Evolutionary conservation across 1,140 invertebrate species (phyloP), one percentile per base, ranked within the genome.

Genomic region (Magallana angulata): DNA sequence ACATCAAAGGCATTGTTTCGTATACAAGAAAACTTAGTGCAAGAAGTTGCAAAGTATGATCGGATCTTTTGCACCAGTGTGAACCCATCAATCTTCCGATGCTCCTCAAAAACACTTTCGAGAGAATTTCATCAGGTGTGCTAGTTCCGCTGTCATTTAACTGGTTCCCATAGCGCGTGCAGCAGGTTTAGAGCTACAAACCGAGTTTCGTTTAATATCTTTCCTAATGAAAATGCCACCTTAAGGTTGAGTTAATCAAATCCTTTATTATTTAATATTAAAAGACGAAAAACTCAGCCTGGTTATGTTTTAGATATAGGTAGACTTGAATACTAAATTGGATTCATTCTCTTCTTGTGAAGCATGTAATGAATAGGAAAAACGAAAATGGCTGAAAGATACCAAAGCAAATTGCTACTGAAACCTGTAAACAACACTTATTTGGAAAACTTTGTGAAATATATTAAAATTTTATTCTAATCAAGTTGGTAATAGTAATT

Each of bases 1-100:
- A 76, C 68, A 76, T 76, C 68, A 76, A 76, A 76, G 18, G 24
- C 68, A 76, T 76, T 36, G 24, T 68, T 76, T 76, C 24, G 30
- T 30, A 24, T 7, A 9, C 18, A 76, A 76, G 18, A 76, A 76
- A 36, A 30, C 30, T 30, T 30, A 9, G 68, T 76, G 68, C 68
- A 76, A 36, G 12, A 64, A 64, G 60, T 16, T 64, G 60, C 60
- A 64, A 48, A 16, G 60, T 5, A 64, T n/a, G 18, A 16, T 64
- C 16, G 16, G 68, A 30, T 48, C 36, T 30, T 30, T 30, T 30
- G 68, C 68, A 76, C 68, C 18, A 76, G 36, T 12, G 68, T 76
- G 68, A 76, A 76, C 68, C 24, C 24, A 12, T 24, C 36, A 6
- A 11, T 71, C 36, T 12, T 18, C 36, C 36, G 36, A 30, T 8